Percentiles rank a stretch among this genome's conserved stretches.
Evolutionary conservation across 2,113 vertebrate species (phyloP).

Genomic region (Mustela lutreola): DNA sequence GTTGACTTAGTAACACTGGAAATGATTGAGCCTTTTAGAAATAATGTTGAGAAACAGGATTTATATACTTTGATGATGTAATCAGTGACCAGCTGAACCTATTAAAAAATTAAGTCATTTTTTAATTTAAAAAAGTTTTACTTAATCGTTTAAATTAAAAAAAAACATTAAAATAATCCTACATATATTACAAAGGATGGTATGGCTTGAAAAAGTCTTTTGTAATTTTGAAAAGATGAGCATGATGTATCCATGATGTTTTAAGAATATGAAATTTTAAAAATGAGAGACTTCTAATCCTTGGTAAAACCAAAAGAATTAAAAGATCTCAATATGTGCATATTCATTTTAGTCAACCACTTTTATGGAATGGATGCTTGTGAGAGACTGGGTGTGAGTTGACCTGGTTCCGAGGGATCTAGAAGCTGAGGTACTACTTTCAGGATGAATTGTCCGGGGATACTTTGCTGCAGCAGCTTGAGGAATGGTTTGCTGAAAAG

Average conservation of each 20-base stretch:
- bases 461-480: constrained; percentile 95
- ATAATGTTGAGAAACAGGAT: constrained; percentile 13
- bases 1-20: constrained; percentile 10
- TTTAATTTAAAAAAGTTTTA: constrained; percentile 84
- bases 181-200: constrained; percentile 82
- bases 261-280: constrained; percentile 47
- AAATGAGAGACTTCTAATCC: constrained; percentile 9
- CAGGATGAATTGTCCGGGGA: constrained; percentile 90
- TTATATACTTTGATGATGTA: constrained; percentile 34
- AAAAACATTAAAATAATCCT: constrained; percentile 82
- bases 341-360: constrained; percentile 92
- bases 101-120: constrained; percentile 40
- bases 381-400: constrained; percentile 82
- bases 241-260: constrained; percentile 72
- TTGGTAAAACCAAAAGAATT: constrained; percentile 15
- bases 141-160: constrained; percentile 85
- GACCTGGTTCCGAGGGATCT: constrained; percentile 87
- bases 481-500: constrained; percentile 94
- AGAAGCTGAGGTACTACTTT: constrained; percentile 78
- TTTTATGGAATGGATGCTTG: constrained; percentile 93
- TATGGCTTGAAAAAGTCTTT: constrained; percentile 69
- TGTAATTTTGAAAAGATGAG: constrained; percentile 73
- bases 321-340: neutral
- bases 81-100: constrained; percentile 17
- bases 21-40: constrained; percentile 50